Evolutionary conservation across 2,888 invertebrate genomes (phyloP).

Genomic region (Diloba caeruleocephala): DNA sequence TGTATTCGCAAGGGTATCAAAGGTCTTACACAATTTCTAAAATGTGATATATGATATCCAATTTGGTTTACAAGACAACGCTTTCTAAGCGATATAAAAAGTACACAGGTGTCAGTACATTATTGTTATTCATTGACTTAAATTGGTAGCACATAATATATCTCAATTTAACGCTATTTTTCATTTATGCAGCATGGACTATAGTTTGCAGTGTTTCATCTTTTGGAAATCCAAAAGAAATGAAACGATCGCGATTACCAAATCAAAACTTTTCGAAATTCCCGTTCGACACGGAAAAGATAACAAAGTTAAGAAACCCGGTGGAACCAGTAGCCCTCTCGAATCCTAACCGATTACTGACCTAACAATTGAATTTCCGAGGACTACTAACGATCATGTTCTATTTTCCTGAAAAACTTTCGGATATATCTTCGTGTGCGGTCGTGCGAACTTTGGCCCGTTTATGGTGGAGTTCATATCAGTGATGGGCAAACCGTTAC

Average conservation of each 20-base stretch:
- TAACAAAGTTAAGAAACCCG: slow-evolving; percentile 37
- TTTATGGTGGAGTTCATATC: slow-evolving; percentile 9
- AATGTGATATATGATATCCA: neutral
- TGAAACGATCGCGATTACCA: too few species aligned
- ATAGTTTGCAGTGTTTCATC: too few species aligned
- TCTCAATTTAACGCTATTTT: too few species aligned
- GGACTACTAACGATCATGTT: slow-evolving; percentile 33
- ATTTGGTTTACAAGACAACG: slow-evolving; percentile 5
- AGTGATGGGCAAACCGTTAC: too few species aligned
- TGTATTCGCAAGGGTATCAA: slow-evolving; percentile 4
- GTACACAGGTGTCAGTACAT: too few species aligned
- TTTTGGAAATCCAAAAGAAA: too few species aligned
- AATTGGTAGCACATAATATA: too few species aligned
- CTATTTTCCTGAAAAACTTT: slow-evolving; percentile 33
- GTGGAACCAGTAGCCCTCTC: slow-evolving; percentile 18
- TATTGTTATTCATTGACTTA: too few species aligned
- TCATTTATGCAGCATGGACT: too few species aligned
- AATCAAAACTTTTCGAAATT: slow-evolving; percentile 4
- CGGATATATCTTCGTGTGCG: neutral
- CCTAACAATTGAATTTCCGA: slow-evolving; percentile 40
- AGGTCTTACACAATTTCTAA: neutral
- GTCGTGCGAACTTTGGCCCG: slow-evolving; percentile 22
- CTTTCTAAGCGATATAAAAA: neutral
- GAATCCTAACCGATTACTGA: slow-evolving; percentile 34
- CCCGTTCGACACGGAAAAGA: slow-evolving; percentile 14